These are phyloP conservation scores for Whitmania pigra DNA, from an alignment of 1,140 invertebrate genomes.

Conservation along the genomic window DNA sequence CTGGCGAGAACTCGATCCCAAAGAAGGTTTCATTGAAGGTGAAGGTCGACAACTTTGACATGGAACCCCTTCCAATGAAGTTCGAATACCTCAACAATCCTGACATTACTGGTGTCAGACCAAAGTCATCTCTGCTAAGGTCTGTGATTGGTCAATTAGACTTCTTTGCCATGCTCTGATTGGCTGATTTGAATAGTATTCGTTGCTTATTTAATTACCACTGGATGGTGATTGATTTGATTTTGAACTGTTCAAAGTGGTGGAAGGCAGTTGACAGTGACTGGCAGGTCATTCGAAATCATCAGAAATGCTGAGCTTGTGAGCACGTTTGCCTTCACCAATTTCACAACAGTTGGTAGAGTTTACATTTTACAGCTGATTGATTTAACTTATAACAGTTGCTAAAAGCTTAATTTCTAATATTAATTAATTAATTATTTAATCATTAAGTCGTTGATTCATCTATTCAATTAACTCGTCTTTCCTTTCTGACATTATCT, in stretches of 20 bases:
- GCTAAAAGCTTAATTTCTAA: background rate
- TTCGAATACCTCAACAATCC: background rate
- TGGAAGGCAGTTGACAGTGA: background rate
- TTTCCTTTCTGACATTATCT: background rate
- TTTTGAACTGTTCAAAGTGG: background rate
- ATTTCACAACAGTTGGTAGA: background rate
- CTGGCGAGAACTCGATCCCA: background rate
- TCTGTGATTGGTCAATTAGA: background rate
- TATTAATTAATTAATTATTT: background rate
- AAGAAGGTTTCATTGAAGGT: background rate
- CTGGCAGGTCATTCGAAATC: background rate
- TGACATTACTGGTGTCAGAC: background rate
- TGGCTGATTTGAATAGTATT: background rate
- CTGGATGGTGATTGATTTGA: background rate
- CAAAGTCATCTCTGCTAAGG: background rate
- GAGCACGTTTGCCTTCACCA: background rate
- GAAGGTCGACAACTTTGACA: background rate
- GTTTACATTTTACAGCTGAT: background rate
- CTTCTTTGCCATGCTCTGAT: background rate
- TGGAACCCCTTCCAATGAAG: background rate
- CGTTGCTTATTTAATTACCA: background rate
- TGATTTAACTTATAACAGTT: background rate
- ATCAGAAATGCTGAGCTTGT: background rate
- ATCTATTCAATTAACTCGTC: background rate
- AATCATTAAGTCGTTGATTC: background rate